Base-by-base conservation (phyloP, 2,113 vertebrate species). In the Synchiropus splendidus region DNA sequence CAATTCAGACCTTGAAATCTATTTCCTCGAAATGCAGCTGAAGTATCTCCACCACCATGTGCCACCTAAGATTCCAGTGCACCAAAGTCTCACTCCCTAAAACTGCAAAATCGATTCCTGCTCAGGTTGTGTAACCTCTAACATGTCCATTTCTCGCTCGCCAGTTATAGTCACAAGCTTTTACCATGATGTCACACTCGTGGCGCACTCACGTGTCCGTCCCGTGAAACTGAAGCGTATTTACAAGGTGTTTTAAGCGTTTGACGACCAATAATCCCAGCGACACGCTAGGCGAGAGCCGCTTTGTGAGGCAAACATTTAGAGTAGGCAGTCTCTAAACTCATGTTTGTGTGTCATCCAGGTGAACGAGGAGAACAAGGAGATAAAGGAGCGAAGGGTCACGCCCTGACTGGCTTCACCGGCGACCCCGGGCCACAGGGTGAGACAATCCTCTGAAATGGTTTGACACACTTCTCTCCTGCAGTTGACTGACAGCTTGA, bases 311-410 rank as follows among this genome's bases (percentile, higher is more conserved):
- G n/a, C n/a, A n/a, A n/a, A n/a, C n/a, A n/a, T n/a, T n/a, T n/a
- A n/a, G n/a, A n/a, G n/a, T n/a, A n/a, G n/a, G 21, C 21, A 17
- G 12, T 50, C 31, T 58, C 30, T 15, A 61, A 45, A 11, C 33
- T 33, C 21, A 18, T 48, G 38, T 39, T 16, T 39, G 10, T 45
- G n/a, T 27, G 31, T 52, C 67, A 12, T 60, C 36, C 72, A 88
- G 83, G 83, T 47, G 45, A 83, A 33, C 17, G n/a, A 52, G 71
- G 78, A 67, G 80, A 85, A 10, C 67, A 47, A 36, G 75, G 83
- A 52, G 79, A 79, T 58, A 72, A 79, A 71, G 71, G 74, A 41
- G 36, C 48, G 37, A 82, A 71, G 58, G 77, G 74, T 48, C 39
- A 85, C 1, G 60, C 78, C 5, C 50, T 75, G 27, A 46, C 77